These are phyloP conservation scores for Isaurus tuberculatus DNA, from an alignment of 92 coral and sea anemone species.

Conservation along the genomic window DNA sequence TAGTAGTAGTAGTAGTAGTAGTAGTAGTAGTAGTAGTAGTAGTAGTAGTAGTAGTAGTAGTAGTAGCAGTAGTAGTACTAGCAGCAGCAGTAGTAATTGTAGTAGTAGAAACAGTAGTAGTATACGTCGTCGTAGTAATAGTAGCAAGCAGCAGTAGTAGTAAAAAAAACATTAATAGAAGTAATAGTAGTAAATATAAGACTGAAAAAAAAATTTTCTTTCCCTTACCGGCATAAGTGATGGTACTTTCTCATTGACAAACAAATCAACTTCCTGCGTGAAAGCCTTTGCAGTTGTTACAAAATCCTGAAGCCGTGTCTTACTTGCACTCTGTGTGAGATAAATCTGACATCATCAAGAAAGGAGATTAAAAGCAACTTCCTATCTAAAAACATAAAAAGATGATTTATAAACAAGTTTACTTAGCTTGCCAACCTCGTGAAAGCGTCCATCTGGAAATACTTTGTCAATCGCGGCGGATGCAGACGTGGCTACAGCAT, in stretches of 20 bases:
- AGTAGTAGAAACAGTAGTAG: too few relatives aligned
- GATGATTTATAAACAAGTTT: background rate
- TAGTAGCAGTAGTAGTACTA: too few relatives aligned
- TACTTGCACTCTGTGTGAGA: constrained; percentile 62
- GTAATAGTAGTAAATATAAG: too few relatives aligned
- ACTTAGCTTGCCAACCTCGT: constrained; percentile 68
- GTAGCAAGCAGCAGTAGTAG: too few relatives aligned
- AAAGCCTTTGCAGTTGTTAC: constrained; percentile 87
- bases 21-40: too few relatives aligned
- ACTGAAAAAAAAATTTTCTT: too few relatives aligned
- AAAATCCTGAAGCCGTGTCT: constrained; percentile 85
- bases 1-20: too few relatives aligned
- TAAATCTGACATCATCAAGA: background rate
- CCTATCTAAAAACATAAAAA: background rate
- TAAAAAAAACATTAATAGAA: too few relatives aligned
- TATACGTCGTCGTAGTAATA: too few relatives aligned
- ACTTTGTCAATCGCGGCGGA: constrained; percentile 75
- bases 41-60: too few relatives aligned
- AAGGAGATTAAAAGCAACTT: background rate
- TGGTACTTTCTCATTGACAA: constrained; percentile 67
- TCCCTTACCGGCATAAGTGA: constrained; percentile 67
- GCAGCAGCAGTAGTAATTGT: too few relatives aligned
- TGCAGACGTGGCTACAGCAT: constrained; percentile 57
- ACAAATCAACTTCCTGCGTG: constrained; percentile 80
- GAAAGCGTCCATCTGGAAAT: constrained; percentile 80